These are phyloP conservation scores for Halichondria panicea DNA, from an alignment of 37 sponge, comb jelly and placozoan genomes.

Conservation along the genomic window DNA sequence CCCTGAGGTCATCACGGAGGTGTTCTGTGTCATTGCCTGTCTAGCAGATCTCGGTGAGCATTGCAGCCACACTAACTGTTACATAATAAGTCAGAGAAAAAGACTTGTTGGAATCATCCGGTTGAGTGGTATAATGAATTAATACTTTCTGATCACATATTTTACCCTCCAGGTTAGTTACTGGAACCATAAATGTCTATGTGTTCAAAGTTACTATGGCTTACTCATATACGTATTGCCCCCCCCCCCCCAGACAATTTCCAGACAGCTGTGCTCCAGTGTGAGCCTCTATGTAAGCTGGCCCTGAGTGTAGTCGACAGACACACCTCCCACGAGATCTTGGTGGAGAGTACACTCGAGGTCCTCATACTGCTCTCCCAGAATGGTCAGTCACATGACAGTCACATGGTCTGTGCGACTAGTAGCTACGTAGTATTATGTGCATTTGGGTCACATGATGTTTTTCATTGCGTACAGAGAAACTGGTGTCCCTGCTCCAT, in stretches of 20 bases:
- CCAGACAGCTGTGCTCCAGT: constrained; percentile 12
- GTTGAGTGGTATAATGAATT: too few species aligned
- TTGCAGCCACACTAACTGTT: neutral
- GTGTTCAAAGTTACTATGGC: too few species aligned
- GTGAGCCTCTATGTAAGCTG: constrained; percentile 1
- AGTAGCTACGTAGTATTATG: neutral
- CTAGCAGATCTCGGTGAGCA: constrained; percentile 37
- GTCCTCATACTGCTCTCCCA: constrained; percentile 37
- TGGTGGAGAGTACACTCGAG: constrained; percentile 50
- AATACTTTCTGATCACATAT: too few species aligned
- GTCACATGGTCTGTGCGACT: neutral
- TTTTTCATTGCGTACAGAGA: neutral
- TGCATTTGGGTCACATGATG: neutral
- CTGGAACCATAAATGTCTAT: too few species aligned
- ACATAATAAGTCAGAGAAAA: too few species aligned
- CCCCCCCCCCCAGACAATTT: neutral
- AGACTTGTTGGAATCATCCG: too few species aligned
- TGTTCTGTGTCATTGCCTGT: constrained; percentile 61
- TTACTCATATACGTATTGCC: neutral
- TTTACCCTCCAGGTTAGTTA: too few species aligned
- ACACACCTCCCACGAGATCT: constrained; percentile 18
- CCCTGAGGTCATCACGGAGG: constrained; percentile 46
- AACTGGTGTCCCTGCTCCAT: constrained; percentile 10
- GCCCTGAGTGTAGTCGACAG: constrained; percentile 13
- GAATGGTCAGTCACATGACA: constrained; percentile 14